These are phyloP conservation scores for Pipistrellus pygmaeus DNA, from an alignment of 2,797 vertebrate species.

Conservation along the genomic window DNA sequence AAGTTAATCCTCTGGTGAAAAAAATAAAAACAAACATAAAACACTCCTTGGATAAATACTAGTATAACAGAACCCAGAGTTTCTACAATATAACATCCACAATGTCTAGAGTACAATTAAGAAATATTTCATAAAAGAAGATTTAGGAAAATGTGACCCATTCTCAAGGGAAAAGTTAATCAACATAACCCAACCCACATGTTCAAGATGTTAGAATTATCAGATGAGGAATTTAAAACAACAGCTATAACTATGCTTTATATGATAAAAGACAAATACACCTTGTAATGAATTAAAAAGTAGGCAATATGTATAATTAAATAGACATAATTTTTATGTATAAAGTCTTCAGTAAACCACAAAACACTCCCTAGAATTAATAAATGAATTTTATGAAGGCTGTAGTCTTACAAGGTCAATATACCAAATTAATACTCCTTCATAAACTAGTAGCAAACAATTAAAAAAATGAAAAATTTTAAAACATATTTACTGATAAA, in stretches of 20 bases:
- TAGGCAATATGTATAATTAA: background rate
- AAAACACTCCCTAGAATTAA: slow-evolving; percentile 28
- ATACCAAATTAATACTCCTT: background rate
- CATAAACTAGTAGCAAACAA: background rate
- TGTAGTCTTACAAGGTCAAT: background rate
- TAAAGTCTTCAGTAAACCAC: background rate
- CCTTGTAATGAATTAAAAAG: background rate
- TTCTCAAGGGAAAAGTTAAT: slow-evolving; percentile 31
- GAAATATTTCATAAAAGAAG: slow-evolving; percentile 48
- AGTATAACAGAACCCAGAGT: slow-evolving; percentile 52
- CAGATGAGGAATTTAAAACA: background rate
- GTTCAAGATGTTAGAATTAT: slow-evolving; percentile 19
- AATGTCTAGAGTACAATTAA: background rate
- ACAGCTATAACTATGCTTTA: background rate
- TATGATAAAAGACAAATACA: background rate
- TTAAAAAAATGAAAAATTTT: background rate
- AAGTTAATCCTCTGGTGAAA: slow-evolving; percentile 57
- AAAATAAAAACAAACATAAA: slow-evolving; percentile 1
- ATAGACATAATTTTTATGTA: background rate
- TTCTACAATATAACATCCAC: slow-evolving; percentile 28
- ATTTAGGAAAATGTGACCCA: background rate
- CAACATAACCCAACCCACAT: slow-evolving; percentile 9
- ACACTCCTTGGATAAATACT: slow-evolving; percentile 31
- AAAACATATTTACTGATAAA: slow-evolving; percentile 38
- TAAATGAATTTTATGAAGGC: background rate